Evolutionary conservation across 2,113 vertebrate genomes (phyloP).

Genomic region (Arothron firmamentum): DNA sequence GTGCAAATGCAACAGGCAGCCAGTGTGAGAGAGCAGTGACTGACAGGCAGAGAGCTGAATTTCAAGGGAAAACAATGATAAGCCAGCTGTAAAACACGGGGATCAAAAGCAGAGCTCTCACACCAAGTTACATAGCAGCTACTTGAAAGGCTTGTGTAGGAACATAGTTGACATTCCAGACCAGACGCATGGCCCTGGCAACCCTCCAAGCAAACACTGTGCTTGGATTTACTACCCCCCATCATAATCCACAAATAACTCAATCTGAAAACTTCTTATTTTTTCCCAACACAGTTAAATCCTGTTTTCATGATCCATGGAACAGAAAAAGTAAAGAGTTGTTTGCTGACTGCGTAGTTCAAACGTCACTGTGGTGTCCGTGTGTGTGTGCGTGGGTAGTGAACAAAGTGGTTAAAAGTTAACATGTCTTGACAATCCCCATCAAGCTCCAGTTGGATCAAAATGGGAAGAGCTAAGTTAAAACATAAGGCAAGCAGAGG

Average conservation of each 20-base stretch:
- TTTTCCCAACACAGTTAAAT: not conserved
- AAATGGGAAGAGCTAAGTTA: too few species aligned
- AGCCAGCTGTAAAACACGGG: conserved; percentile 2
- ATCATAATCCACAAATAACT: not conserved
- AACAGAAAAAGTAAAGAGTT: too few species aligned
- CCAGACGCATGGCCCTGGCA: conserved; percentile 2
- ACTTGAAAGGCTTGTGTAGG: conserved; percentile 2
- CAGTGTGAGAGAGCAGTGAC: not conserved
- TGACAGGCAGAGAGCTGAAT: not conserved
- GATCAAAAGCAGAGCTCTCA: conserved; percentile 1
- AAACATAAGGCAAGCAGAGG: too few species aligned
- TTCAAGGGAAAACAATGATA: not conserved
- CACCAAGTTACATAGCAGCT: conserved; percentile 15
- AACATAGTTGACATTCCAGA: conserved; percentile 38
- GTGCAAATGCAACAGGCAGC: not conserved
- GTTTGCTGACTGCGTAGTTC: too few species aligned
- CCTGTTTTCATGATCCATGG: too few species aligned
- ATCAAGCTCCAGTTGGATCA: too few species aligned
- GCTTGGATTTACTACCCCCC: not conserved
- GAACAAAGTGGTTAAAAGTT: too few species aligned
- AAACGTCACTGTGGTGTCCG: too few species aligned
- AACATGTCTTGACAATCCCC: too few species aligned
- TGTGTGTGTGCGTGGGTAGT: too few species aligned
- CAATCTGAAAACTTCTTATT: not conserved
- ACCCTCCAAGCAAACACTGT: conserved; percentile 9